Evolutionary conservation across 2,888 invertebrate genomes (phyloP).

Genomic region (Melieria picta): DNA sequence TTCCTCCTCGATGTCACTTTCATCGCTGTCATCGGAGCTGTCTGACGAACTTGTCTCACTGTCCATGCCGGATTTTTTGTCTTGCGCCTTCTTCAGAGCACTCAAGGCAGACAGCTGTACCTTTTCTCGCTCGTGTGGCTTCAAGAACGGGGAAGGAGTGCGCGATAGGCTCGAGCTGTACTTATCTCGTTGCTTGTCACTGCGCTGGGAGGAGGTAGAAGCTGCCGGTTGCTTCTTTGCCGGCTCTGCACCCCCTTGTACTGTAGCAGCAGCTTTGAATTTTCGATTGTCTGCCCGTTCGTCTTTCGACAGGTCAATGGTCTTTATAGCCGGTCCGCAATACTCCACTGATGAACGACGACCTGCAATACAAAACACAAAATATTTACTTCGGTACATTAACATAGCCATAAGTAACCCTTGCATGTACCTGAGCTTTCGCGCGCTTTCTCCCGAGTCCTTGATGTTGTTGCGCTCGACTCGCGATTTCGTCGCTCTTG

Average conservation of each 20-base stretch:
- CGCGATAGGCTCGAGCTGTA: conserved; percentile 83
- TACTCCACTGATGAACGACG: conserved; percentile 57
- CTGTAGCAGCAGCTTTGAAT: conserved; percentile 14
- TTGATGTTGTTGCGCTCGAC: conserved; percentile 38
- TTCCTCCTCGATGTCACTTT: conserved; percentile 47
- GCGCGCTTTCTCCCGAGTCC: conserved; percentile 19
- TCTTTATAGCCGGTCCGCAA: conserved; percentile 53
- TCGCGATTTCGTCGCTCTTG: conserved; percentile 42
- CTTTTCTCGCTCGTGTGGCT: conserved; percentile 64
- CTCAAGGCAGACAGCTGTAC: conserved; percentile 33
- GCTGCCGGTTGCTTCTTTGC: conserved; percentile 38
- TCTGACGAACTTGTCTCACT: conserved; percentile 67
- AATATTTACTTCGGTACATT: too few relatives aligned
- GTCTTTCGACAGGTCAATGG: conserved; percentile 57
- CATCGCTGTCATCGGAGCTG: conserved; percentile 68
- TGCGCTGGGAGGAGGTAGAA: conserved; percentile 39
- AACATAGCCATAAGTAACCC: neutral
- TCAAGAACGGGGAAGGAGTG: conserved; percentile 86
- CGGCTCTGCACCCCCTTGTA: conserved; percentile 32
- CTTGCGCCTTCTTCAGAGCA: conserved; percentile 29
- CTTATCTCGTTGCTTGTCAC: conserved; percentile 57
- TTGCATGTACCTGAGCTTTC: conserved; percentile 26
- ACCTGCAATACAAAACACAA: neutral
- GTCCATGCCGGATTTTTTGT: conserved; percentile 57
- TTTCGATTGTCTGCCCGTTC: conserved; percentile 44